Evolutionary conservation across 2,797 vertebrate species (phyloP).

Genomic region (Erethizon dorsatum): DNA sequence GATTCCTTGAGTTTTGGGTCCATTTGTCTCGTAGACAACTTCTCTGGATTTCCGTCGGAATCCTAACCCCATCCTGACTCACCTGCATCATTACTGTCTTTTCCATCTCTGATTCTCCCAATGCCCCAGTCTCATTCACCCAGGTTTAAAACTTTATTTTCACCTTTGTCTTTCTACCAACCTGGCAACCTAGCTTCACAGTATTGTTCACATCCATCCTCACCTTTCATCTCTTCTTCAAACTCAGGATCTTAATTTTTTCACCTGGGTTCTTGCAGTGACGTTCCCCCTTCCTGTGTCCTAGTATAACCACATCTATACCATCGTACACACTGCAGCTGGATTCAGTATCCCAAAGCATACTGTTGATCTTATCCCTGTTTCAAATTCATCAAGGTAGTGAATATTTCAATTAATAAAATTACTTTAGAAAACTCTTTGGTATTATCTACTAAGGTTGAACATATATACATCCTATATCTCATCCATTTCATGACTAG

Average conservation of each 20-base stretch:
- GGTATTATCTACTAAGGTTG: neutral
- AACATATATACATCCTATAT: neutral
- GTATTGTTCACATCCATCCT: neutral
- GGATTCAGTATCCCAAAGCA: neutral
- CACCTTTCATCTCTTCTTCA: neutral
- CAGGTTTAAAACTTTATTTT: conserved; percentile 38
- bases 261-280: neutral
- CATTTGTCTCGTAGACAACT: neutral
- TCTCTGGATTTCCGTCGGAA: neutral
- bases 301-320: neutral
- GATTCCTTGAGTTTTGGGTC: neutral
- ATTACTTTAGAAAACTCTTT: conserved; percentile 30
- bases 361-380: neutral
- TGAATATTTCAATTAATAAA: conserved; percentile 44
- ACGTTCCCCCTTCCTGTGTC: neutral
- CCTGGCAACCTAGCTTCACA: neutral
- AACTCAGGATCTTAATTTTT: neutral
- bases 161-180: neutral
- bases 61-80: neutral
- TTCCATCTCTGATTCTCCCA: neutral
- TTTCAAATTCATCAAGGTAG: conserved; percentile 24
- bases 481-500: neutral
- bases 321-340: neutral
- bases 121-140: neutral
- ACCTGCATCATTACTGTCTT: neutral